Base-by-base conservation (phyloP, 2,797 vertebrate species). In the Molothrus ater region DNA sequence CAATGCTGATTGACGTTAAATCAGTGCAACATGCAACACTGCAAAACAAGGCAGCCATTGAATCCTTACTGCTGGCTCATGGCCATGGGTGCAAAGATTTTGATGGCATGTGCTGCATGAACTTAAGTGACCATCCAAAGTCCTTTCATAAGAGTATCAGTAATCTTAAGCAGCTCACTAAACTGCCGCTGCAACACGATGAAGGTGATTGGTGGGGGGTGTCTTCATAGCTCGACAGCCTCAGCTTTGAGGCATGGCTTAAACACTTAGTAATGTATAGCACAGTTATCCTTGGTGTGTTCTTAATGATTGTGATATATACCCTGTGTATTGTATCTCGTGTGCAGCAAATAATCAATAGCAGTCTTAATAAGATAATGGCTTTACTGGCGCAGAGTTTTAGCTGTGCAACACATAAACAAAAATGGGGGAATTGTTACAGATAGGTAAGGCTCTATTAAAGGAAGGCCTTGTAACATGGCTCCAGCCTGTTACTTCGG, bases 301-400 rank as follows among this genome's bases (percentile, higher is more conserved):
- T 43, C 47, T 51, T 43, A 70, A 17, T 51, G 26, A 43, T 9
- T 70, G 25, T 50, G 45, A 51, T 17, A 81, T 25, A 9, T 14
- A 26, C 9, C 21, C 26, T 38, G 14, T 31, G 45, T 31, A 25
- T 51, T 70, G 14, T 43, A 17, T 61, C 9, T 43, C 13, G 4
- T 16, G 32, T 43, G 32, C 32, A 51, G 42, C 1, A 1, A 42
- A 43, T 53, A 7, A 51, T 26, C 56, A 51, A 1, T 11, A 51
- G 21, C 17, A 36, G 13, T 13, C 26, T 43, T 42, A 9, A 51
- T 42, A 31, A 51, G 54, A 60, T 25, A 59, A 51, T 17, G 56
- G 26, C 26, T 29, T 24, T 70, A 34, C 31, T 0, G 0, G 13
- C 0, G 0, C 29, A 32, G 42, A 26, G 13, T 38, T 66, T 79